These are phyloP conservation scores for Phrixothrix hirtus DNA, from an alignment of 2,888 invertebrate genomes.

Conservation along the genomic window DNA sequence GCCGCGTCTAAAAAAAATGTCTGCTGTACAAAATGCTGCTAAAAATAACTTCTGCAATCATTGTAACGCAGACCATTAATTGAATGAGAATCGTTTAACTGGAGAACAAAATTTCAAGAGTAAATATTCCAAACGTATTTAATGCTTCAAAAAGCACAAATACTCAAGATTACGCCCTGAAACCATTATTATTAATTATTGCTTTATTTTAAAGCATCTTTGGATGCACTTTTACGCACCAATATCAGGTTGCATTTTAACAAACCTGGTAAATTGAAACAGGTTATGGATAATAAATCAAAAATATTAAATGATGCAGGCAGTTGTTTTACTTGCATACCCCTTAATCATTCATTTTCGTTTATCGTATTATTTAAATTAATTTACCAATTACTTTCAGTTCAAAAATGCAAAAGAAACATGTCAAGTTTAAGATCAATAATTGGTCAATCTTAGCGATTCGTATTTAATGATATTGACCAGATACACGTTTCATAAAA, in stretches of 20 bases:
- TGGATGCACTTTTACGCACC: slow-evolving; percentile 6
- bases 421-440: not conserved
- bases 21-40: too few species aligned
- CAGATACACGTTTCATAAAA: not conserved
- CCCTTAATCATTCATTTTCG: slow-evolving; percentile 25
- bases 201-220: slow-evolving; percentile 5
- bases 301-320: slow-evolving; percentile 19
- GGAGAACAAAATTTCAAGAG: too few species aligned
- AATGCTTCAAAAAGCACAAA: too few species aligned
- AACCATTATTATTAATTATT: slow-evolving; percentile 1
- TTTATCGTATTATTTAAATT: slow-evolving; percentile 26
- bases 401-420: not conserved
- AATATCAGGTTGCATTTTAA: slow-evolving; percentile 18
- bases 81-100: too few species aligned
- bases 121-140: too few species aligned
- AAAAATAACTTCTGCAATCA: too few species aligned
- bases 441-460: not conserved
- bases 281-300: slow-evolving; percentile 23
- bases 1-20: too few species aligned
- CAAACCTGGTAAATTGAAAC: slow-evolving; percentile 16
- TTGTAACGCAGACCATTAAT: too few species aligned
- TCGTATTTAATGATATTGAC: not conserved
- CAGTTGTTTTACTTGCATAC: slow-evolving; percentile 13
- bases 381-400: slow-evolving; percentile 24
- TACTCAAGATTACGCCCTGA: too few species aligned